These are phyloP conservation scores for Tachypleus tridentatus DNA, from an alignment of 1,140 invertebrate genomes.

Conservation along the genomic window DNA sequence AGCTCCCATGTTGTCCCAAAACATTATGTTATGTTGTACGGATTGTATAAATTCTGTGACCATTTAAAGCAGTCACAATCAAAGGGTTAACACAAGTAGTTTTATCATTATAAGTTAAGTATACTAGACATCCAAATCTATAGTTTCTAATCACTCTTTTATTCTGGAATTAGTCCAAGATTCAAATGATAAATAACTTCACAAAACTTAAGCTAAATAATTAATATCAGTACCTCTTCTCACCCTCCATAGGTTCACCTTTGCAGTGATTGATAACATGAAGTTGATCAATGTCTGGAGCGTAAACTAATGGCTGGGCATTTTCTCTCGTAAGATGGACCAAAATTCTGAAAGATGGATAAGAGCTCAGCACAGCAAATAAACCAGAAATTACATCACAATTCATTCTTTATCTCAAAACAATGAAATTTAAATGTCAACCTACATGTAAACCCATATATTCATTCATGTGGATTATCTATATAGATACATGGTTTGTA, in stretches of 20 bases:
- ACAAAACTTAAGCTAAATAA: background rate
- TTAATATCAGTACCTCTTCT: background rate
- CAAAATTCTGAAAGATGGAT: conserved; percentile 29
- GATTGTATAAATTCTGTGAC: too few relatives aligned
- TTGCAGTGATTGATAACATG: conserved; percentile 44
- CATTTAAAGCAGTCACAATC: too few relatives aligned
- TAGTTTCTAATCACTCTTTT: too few relatives aligned
- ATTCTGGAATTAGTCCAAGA: too few relatives aligned
- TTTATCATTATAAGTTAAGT: background rate
- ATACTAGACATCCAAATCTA: too few relatives aligned
- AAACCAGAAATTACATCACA: background rate
- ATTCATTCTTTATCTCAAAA: background rate
- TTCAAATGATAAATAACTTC: background rate
- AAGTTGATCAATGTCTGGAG: conserved; percentile 42
- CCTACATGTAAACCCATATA: conserved; percentile 1
- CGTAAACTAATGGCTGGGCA: conserved; percentile 42
- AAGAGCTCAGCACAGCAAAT: conserved; percentile 1
- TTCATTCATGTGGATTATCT: too few relatives aligned
- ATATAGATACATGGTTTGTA: too few relatives aligned
- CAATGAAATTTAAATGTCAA: background rate
- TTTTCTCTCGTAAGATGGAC: conserved; percentile 41
- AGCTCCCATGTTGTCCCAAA: too few relatives aligned
- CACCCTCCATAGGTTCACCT: conserved; percentile 25
- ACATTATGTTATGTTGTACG: too few relatives aligned
- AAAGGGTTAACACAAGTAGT: background rate